These are phyloP conservation scores for Pimpla rufipes DNA, from an alignment of 2,888 invertebrate genomes.

Conservation along the genomic window DNA sequence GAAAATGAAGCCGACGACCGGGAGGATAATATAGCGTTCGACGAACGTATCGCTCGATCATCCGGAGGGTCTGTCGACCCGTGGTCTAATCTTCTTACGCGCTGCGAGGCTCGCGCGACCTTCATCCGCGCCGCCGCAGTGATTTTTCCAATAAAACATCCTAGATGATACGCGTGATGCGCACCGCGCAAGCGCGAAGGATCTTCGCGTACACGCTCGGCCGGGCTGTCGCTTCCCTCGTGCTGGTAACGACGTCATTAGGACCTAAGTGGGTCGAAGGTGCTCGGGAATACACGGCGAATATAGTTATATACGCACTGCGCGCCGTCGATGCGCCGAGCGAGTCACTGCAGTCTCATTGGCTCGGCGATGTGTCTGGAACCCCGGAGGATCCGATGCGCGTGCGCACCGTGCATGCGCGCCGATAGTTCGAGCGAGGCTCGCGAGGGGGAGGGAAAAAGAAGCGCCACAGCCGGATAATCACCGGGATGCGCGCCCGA, in stretches of 20 bases:
- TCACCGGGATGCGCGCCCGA: slow-evolving; percentile 69
- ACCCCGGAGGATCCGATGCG: slow-evolving; percentile 32
- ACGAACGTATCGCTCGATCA: slow-evolving; percentile 34
- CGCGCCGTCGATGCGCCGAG: neutral
- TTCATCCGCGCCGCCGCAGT: slow-evolving; percentile 43
- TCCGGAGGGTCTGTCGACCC: slow-evolving; percentile 22
- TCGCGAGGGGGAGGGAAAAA: slow-evolving; percentile 33
- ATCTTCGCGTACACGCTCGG: slow-evolving; percentile 36
- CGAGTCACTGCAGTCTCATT: slow-evolving; percentile 26
- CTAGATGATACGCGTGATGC: slow-evolving; percentile 42
- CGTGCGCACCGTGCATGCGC: slow-evolving; percentile 13
- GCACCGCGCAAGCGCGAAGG: slow-evolving; percentile 1
- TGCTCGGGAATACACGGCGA: slow-evolving; percentile 46
- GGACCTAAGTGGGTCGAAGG: slow-evolving; percentile 63
- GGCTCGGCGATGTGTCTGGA: slow-evolving; percentile 64
- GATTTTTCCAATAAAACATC: slow-evolving; percentile 45
- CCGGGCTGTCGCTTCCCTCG: slow-evolving; percentile 17
- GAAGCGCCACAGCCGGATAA: slow-evolving; percentile 64
- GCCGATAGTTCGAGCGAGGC: slow-evolving; percentile 25
- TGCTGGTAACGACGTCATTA: slow-evolving; percentile 68
- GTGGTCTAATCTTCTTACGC: slow-evolving; percentile 32
- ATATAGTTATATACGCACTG: slow-evolving; percentile 19
- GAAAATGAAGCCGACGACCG: neutral
- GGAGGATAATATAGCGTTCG: neutral
- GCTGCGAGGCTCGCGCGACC: slow-evolving; percentile 29